A percentile compares a stretch with the other conserved stretches of the same genome.
These are phyloP conservation scores for Aphelenchoides fujianensis DNA, from an alignment of 1,140 invertebrate species.

Conservation along the genomic window DNA sequence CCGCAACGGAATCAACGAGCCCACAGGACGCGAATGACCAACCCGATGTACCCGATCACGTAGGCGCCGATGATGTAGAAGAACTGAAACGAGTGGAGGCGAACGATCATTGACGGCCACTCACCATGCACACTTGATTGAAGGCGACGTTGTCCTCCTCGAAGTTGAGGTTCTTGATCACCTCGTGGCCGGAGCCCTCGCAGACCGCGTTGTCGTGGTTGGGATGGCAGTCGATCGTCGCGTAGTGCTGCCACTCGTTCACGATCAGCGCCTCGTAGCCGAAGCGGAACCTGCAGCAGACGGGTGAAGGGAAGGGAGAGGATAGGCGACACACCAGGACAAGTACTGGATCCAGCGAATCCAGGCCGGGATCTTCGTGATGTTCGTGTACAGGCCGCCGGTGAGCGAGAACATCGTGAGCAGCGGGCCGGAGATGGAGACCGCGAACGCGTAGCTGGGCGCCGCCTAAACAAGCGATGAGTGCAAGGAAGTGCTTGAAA, in stretches of 20 bases:
- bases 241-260: constrained; percentile 38
- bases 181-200: constrained; percentile 13
- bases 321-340: constrained; percentile 37
- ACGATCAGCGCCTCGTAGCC: constrained; percentile 51
- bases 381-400: constrained; percentile 52
- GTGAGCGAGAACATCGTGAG: constrained; percentile 53
- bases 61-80: constrained; percentile 37
- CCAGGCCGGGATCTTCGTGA: constrained; percentile 19
- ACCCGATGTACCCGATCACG: constrained; percentile 44
- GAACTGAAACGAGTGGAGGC: no score
- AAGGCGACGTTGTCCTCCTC: constrained; percentile 33
- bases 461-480: constrained; percentile 47
- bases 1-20: not conserved
- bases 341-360: constrained; percentile 53
- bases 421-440: constrained; percentile 45
- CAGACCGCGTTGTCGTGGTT: constrained; percentile 11
- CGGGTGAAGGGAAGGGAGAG: not conserved
- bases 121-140: constrained; percentile 44
- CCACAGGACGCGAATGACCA: constrained; percentile 41
- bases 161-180: constrained; percentile 41
- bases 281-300: constrained; percentile 44
- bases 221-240: constrained; percentile 27
- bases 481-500: not conserved
- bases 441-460: constrained; percentile 32
- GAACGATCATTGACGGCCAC: no score